Conservation (phyloP, 1,140 invertebrate genomes). For the Leptinotarsa defecta region DNA sequence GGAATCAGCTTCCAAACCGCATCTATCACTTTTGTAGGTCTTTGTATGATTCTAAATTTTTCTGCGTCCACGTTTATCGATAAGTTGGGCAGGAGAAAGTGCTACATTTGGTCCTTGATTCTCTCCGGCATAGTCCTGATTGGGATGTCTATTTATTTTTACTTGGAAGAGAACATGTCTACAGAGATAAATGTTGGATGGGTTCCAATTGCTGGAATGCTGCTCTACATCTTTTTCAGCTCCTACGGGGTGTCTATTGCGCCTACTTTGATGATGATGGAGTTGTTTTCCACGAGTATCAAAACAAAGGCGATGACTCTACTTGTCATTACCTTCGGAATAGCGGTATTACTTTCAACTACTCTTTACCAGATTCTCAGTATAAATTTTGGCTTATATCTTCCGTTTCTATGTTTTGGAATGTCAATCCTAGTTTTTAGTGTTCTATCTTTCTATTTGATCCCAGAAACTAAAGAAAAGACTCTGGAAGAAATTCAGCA, state of each 20-base stretch:
- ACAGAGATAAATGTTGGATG: conserved; percentile 44
- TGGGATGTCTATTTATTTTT: conserved; percentile 59
- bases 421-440: conserved; percentile 73
- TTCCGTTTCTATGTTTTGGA: conserved; percentile 81
- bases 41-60: no score
- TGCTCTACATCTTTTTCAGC: conserved; percentile 42
- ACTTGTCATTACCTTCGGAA: conserved; percentile 36
- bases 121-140: conserved; percentile 36
- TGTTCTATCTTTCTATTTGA: conserved; percentile 75
- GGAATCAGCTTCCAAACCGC: conserved; percentile 17
- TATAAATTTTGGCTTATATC: conserved; percentile 65
- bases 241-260: conserved; percentile 44
- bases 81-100: conserved; percentile 35
- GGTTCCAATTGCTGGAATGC: conserved; percentile 44
- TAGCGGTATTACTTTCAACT: conserved; percentile 51
- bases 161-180: conserved; percentile 38
- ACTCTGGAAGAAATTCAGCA: conserved; percentile 63
- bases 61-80: no score
- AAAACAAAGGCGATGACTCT: conserved; percentile 43
- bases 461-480: conserved; percentile 88
- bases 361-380: conserved; percentile 52
- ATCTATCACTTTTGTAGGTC: no score
- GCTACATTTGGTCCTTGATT: conserved; percentile 36
- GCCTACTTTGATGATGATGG: conserved; percentile 46
- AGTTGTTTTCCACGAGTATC: conserved; percentile 49